Base-by-base conservation (phyloP, 2,888 invertebrate species). In the Yponomeuta evonymella region DNA sequence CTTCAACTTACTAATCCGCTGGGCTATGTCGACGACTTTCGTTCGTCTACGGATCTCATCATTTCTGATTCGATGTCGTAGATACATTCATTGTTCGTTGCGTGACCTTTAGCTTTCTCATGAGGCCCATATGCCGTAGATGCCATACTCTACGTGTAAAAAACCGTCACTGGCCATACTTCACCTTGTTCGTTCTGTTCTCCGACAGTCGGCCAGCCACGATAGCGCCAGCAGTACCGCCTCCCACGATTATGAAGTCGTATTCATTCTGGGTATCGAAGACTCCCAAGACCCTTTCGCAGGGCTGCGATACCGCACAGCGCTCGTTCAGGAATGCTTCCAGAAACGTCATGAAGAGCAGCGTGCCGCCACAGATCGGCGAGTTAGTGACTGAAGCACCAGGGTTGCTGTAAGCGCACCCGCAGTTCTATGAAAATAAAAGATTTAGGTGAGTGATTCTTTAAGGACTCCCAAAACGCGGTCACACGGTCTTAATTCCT, bases 181-280 rank as follows among this genome's bases (percentile, higher is more conserved):
- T 9, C 23, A 29, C 23, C 64, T 64, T 64, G 10, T 64, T 29
- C 29, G 29, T 64, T 23, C 30, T n/a, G 23, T 89, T 82, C 75
- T 94, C 93, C 67, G 92, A 90, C 63, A 94, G 79, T 71, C 93
- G 85, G 4, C 89, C 89, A 2, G 94, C 94, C 0, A 90, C 93
- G 10, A 90, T 88, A 1, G 93, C 84, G 5, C 94, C 94, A 0
- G 92, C 92, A 67, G 93, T 88, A 36, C 94, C 94, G 33, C 91
- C 93, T 12, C 93, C 94, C 68, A 93, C 85, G 33, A 93, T 93
- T 62, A 93, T 87, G 77, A 93, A 94, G 76, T 94, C 93, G 76
- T 93, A 94, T 70, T 87, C 87, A 63, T 77, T 72, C 70, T 89
- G 89, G 12, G 77, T 75, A 8, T 77, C 77, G 23, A 77, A 72